Percentiles rank a stretch among this genome's conserved stretches.
Evolutionary conservation across 2,888 invertebrate genomes (phyloP).

Genomic region (Perdita meconis): DNA sequence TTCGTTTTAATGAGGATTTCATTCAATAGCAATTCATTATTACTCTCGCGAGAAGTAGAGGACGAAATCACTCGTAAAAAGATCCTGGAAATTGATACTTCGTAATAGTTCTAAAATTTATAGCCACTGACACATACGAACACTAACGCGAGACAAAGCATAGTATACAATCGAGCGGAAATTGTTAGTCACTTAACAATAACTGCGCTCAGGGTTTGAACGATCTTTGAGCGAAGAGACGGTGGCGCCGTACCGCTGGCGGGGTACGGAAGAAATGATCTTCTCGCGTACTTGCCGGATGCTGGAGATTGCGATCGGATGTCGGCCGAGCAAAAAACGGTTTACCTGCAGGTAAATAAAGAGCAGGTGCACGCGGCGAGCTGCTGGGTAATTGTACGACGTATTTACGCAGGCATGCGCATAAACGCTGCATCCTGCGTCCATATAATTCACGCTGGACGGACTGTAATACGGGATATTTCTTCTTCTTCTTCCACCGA

Average conservation of each 20-base stretch:
- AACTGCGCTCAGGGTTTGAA: neutral
- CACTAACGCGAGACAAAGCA: neutral
- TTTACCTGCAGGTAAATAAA: slow-evolving; percentile 58
- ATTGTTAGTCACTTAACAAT: slow-evolving; percentile 19
- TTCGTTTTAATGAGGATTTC: too few species aligned
- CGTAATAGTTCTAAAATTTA: too few species aligned
- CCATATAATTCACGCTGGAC: slow-evolving; percentile 43
- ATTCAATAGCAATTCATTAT: too few species aligned
- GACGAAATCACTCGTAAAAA: neutral
- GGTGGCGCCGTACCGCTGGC: slow-evolving; percentile 5
- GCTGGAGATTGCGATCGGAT: slow-evolving; percentile 60
- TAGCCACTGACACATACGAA: neutral
- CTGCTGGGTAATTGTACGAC: slow-evolving; percentile 54
- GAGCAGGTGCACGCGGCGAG: slow-evolving; percentile 61
- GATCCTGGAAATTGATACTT: neutral
- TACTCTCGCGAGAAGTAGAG: too few species aligned
- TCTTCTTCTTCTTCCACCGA: neutral
- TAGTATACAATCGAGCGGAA: slow-evolving; percentile 10
- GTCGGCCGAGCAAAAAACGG: slow-evolving; percentile 44
- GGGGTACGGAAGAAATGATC: slow-evolving; percentile 11
- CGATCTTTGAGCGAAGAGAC: neutral
- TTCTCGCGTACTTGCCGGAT: slow-evolving; percentile 35
- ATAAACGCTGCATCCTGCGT: slow-evolving; percentile 54
- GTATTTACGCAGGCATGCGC: slow-evolving; percentile 59
- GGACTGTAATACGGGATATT: slow-evolving; percentile 19